These are phyloP conservation scores for Lamellibrachia luymesi DNA, from an alignment of 1,140 invertebrate species.

Conservation along the genomic window DNA sequence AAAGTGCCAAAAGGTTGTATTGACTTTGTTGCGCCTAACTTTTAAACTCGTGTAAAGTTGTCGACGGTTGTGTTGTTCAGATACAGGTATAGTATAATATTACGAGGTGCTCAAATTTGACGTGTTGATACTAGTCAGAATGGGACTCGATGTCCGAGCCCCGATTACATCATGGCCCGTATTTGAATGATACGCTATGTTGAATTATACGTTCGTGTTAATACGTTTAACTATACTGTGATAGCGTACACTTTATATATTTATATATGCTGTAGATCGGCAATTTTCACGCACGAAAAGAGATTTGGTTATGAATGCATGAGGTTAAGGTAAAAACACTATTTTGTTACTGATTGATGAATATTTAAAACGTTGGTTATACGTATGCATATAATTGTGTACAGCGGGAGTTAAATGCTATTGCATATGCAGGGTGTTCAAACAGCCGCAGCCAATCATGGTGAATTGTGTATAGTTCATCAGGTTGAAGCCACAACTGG, in stretches of 20 bases:
- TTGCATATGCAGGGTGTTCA: neutral
- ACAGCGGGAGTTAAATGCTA: neutral
- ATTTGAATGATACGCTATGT: too few species aligned
- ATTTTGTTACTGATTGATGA: neutral
- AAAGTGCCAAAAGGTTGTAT: neutral
- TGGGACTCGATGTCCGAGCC: neutral
- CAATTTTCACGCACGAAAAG: neutral
- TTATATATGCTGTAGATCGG: neutral
- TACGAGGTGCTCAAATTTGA: neutral
- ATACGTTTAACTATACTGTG: neutral
- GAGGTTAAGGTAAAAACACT: neutral
- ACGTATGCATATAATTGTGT: too few species aligned
- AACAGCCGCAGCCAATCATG: neutral
- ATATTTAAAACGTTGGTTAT: neutral
- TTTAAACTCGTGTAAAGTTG: neutral
- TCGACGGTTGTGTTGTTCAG: neutral
- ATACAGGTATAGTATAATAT: neutral
- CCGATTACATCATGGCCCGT: neutral
- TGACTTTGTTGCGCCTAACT: neutral
- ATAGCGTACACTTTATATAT: neutral
- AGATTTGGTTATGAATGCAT: neutral
- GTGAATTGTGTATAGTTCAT: neutral
- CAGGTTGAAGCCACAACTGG: neutral
- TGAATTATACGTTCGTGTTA: neutral
- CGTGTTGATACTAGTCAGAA: neutral